Evolutionary conservation across 2,888 invertebrate genomes (phyloP).

Genomic region (Limnephilus rhombicus): DNA sequence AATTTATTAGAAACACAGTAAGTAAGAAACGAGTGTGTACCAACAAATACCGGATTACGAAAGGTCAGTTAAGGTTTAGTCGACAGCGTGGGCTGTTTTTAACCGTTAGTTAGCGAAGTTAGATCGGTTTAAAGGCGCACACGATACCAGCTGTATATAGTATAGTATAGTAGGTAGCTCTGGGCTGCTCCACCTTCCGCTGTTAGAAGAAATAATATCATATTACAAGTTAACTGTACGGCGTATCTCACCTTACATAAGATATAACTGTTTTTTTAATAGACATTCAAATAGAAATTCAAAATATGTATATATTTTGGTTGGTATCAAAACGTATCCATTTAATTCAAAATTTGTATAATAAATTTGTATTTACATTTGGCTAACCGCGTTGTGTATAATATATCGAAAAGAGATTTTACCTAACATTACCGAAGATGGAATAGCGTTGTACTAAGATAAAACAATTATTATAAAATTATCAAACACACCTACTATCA

Average conservation of each 20-base stretch:
- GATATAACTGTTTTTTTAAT: not conserved
- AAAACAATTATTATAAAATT: too few species aligned
- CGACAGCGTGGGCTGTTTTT: conserved; percentile 44
- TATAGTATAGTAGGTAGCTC: not conserved
- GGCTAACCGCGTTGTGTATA: too few species aligned
- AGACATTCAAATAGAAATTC: not conserved
- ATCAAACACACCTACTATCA: too few species aligned
- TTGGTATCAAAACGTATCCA: too few species aligned
- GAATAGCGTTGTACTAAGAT: too few species aligned
- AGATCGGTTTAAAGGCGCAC: not conserved
- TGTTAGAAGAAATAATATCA: not conserved
- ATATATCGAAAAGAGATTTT: too few species aligned
- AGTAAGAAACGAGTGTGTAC: not conserved
- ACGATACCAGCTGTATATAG: not conserved
- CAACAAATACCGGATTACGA: conserved; percentile 58
- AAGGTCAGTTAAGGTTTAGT: conserved; percentile 61
- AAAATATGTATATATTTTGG: too few species aligned
- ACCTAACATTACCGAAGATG: too few species aligned
- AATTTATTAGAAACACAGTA: not conserved
- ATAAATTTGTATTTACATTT: too few species aligned
- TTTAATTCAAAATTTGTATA: too few species aligned
- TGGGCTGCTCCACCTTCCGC: not conserved
- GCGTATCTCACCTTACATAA: not conserved
- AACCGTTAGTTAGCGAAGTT: conserved; percentile 38
- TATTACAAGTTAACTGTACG: not conserved